Evolutionary conservation across 2,797 vertebrate species (phyloP).

Genomic region (Enteromius trimaculatus): DNA sequence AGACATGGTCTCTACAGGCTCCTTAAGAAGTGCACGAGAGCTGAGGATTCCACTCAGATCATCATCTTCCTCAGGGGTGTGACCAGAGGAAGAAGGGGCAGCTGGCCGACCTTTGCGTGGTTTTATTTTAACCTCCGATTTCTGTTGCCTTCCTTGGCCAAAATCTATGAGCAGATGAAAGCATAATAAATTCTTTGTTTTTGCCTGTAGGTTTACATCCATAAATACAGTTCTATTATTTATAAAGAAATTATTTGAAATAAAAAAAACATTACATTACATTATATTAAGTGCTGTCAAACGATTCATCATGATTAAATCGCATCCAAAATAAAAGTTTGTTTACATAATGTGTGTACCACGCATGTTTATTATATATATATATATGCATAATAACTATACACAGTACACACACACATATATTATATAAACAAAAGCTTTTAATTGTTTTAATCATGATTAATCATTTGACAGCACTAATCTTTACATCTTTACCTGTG

Average conservation of each 20-base stretch:
- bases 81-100: conserved; percentile 26
- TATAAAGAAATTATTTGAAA: too few relatives aligned
- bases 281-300: neutral
- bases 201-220: neutral
- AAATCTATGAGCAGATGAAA: conserved; percentile 46
- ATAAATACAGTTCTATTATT: neutral
- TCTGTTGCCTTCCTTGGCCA: conserved; percentile 56
- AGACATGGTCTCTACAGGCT: conserved; percentile 69
- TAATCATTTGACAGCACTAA: too few relatives aligned
- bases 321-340: too few relatives aligned
- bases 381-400: too few relatives aligned
- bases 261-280: neutral
- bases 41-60: conserved; percentile 79
- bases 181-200: neutral
- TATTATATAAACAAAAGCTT: too few relatives aligned
- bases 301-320: too few relatives aligned
- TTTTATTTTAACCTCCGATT: conserved; percentile 78
- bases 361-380: too few relatives aligned
- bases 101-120: conserved; percentile 75
- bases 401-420: too few relatives aligned
- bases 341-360: too few relatives aligned
- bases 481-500: conserved; percentile 75
- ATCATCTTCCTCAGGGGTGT: conserved; percentile 66
- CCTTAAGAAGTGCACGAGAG: conserved; percentile 68
- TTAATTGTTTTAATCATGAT: too few relatives aligned